Percentiles rank a stretch among this genome's conserved stretches.
Evolutionary conservation across 2,797 vertebrate species (phyloP).

Genomic region (Poliocrania exsul): DNA sequence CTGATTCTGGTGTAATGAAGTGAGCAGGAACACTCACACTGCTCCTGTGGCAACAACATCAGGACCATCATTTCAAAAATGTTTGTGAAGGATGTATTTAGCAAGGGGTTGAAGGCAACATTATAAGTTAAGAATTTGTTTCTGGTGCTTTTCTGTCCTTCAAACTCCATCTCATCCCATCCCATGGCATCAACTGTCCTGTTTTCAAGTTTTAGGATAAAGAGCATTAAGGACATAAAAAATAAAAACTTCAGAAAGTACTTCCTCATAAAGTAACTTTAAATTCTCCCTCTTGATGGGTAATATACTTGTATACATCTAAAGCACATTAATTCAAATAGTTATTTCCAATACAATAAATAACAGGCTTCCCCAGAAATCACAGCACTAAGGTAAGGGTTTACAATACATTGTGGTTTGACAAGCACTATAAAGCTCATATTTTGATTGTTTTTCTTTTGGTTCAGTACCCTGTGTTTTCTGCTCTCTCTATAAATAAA

Average conservation of each 20-base stretch:
- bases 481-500: neutral
- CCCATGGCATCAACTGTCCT: neutral
- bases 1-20: neutral
- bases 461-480: neutral
- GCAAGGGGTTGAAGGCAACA: neutral
- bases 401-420: neutral
- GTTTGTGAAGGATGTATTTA: neutral
- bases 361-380: neutral
- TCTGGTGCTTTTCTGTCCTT: neutral
- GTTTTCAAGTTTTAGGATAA: neutral
- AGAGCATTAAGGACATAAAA: neutral
- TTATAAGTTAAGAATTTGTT: neutral
- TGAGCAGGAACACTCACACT: fast-evolving
- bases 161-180: neutral
- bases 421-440: neutral
- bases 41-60: neutral
- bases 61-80: neutral
- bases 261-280: neutral
- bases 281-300: neutral
- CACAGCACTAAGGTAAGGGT: neutral
- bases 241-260: neutral
- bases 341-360: neutral
- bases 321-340: neutral
- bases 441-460: neutral
- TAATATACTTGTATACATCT: neutral